Conservation (phyloP, 2,888 invertebrate species). For the Nycteola revayana region DNA sequence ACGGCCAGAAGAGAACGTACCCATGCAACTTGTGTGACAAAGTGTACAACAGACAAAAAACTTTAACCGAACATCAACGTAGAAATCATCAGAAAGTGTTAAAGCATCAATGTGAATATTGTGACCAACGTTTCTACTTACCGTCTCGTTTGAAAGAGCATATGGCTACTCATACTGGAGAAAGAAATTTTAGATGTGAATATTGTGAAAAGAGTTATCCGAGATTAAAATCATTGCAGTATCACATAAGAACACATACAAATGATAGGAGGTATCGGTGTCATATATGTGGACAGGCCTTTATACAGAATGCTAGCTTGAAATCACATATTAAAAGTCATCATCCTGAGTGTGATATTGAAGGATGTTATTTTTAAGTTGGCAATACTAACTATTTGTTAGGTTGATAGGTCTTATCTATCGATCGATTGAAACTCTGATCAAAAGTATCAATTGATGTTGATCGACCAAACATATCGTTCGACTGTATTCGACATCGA, state of each 20-base stretch:
- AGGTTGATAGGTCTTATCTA: no score
- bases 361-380: constrained; percentile 57
- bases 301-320: constrained; percentile 81
- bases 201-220: constrained; percentile 84
- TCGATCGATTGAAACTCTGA: no score
- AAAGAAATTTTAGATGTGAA: constrained; percentile 80
- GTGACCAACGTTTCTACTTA: constrained; percentile 76
- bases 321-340: constrained; percentile 83
- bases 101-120: constrained; percentile 79
- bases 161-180: constrained; percentile 79
- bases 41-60: constrained; percentile 70
- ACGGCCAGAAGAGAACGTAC: constrained; percentile 67
- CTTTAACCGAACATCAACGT: constrained; percentile 66
- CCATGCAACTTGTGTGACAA: constrained; percentile 74
- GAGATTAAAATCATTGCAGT: constrained; percentile 80
- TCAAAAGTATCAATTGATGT: no score
- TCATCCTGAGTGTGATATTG: constrained; percentile 73
- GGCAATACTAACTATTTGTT: no score
- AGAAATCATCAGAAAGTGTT: constrained; percentile 71
- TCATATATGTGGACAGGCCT: constrained; percentile 79
- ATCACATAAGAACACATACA: constrained; percentile 82
- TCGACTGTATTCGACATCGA: no score
- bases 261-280: constrained; percentile 82
- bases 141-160: constrained; percentile 73
- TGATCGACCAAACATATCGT: no score